Evolutionary conservation across 2,797 vertebrate species (phyloP).

Genomic region (Myotis myotis): DNA sequence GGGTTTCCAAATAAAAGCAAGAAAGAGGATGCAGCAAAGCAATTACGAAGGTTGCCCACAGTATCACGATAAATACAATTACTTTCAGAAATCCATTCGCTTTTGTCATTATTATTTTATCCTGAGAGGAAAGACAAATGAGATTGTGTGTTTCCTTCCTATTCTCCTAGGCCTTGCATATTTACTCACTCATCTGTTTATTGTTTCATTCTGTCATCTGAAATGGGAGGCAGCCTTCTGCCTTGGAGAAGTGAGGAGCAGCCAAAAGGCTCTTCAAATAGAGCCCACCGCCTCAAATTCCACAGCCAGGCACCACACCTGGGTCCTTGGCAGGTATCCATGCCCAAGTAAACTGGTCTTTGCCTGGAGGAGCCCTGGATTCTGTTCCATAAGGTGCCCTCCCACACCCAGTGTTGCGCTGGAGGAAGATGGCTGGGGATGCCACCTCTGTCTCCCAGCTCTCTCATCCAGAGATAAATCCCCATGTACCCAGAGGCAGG

Average conservation of each 20-base stretch:
- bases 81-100: constrained; percentile 48
- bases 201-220: background rate
- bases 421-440: background rate
- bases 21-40: background rate
- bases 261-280: background rate
- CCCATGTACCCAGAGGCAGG: background rate
- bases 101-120: constrained; percentile 47
- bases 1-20: constrained; percentile 20
- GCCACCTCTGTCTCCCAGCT: background rate
- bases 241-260: background rate
- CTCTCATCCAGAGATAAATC: background rate
- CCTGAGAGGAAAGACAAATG: background rate
- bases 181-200: rapidly evolving
- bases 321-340: rapidly evolving
- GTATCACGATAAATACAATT: background rate
- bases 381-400: background rate
- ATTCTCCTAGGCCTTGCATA: background rate
- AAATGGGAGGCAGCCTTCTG: background rate
- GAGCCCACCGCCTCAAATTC: background rate
- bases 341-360: background rate
- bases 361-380: background rate
- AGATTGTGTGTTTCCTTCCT: background rate
- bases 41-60: background rate
- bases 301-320: background rate
- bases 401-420: background rate